Percentiles rank a stretch among this genome's conserved stretches.
These are phyloP conservation scores for Tubulanus polymorphus DNA, from an alignment of 2,888 invertebrate species.

Conservation along the genomic window DNA sequence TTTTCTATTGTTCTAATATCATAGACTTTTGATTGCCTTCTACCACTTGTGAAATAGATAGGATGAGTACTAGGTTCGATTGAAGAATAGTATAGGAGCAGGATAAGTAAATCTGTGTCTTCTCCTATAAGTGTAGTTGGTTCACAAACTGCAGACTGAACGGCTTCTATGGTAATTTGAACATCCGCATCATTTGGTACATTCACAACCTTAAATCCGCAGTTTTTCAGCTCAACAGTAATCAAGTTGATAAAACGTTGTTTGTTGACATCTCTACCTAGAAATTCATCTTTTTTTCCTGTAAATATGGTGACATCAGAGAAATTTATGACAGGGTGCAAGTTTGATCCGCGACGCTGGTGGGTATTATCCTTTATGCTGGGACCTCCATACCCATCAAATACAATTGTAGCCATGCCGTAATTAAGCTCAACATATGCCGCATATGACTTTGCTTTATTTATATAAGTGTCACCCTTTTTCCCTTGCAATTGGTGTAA, in stretches of 20 bases:
- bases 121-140: neutral
- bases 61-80: too few species aligned
- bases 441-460: neutral
- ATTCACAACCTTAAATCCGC: too few species aligned
- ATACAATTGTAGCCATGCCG: neutral
- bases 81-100: neutral
- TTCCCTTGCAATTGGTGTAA: constrained; percentile 18
- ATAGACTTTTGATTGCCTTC: too few species aligned
- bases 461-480: constrained; percentile 14
- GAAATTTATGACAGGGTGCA: neutral
- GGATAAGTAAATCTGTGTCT: neutral
- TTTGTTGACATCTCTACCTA: neutral
- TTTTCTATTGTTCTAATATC: too few species aligned
- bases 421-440: neutral
- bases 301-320: neutral
- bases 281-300: constrained; percentile 1
- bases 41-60: too few species aligned
- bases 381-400: neutral
- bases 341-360: neutral
- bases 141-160: too few species aligned
- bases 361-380: neutral
- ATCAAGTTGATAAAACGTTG: neutral
- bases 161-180: too few species aligned
- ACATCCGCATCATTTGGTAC: too few species aligned
- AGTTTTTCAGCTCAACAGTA: too few species aligned